Evolutionary conservation across 2,113 vertebrate species (phyloP), one percentile per base, ranked within the genome.

Genomic region (Progne subis): DNA sequence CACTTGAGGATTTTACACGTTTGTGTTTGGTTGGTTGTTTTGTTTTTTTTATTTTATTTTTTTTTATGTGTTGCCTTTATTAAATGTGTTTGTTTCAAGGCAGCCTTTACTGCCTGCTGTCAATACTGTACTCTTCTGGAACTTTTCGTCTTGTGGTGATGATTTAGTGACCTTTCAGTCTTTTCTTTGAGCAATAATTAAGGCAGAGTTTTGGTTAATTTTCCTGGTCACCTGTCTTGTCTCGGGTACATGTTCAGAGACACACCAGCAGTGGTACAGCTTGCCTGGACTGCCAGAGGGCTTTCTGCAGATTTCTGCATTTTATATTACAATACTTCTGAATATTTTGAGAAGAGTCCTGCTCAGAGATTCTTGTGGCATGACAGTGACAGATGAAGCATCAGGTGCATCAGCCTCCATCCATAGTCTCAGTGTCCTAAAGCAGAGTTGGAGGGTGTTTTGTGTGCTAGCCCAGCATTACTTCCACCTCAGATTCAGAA

Each of bases 51-150:
- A 5, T 43, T 57, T 39, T 57, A 49, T 49, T 56, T 47, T 28
- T 50, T 28, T 57, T 25, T 81, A 88, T 21, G 29, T 89, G 81
- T 92, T 95, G 93, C 88, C 81, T 97, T 88, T 84, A 95, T 96
- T 89, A 86, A 92, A 93, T 90, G 82, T 94, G 74, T 77, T 86
- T 86, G 71, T 95, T 90, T 74, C 37, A 32, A 88, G 92, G 32
- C 93, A 95, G 93, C 47, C 31, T 70, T 70, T 78, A 11, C 9
- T 59, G 80, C 56, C 85, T 79, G 88, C 76, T 95, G 88, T 96
- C 65, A 52, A 69, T 53, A 11, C 68, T 77, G 57, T 14, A 18
- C 12, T 78, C n/a, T 76, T 77, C 10, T 74, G 56, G 43, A 71
- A 44, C 1, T 34, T 31, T 46, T 76, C 7, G 12, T 63, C n/a